A percentile compares a stretch with the other conserved stretches of the same genome.
These are phyloP conservation scores for Temnopleurus reevesii DNA, from an alignment of 53 echinoderm and acorn worm species.

Conservation along the genomic window DNA sequence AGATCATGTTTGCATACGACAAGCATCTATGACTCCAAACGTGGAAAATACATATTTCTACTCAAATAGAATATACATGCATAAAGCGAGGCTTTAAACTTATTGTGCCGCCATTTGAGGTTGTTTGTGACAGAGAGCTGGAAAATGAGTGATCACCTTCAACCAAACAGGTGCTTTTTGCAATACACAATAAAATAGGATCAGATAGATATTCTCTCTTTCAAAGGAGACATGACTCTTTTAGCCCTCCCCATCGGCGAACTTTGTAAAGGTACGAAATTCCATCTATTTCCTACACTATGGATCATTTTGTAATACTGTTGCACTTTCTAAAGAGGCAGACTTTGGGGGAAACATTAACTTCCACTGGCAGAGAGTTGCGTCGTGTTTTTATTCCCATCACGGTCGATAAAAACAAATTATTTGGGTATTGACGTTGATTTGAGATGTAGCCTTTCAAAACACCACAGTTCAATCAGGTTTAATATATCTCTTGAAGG, in stretches of 20 bases:
- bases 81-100: conserved; percentile 7
- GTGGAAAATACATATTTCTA: too few relatives aligned
- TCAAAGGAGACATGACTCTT: conserved; percentile 15
- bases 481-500: not conserved
- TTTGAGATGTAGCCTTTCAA: not conserved
- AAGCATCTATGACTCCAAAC: too few relatives aligned
- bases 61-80: too few relatives aligned
- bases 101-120: conserved; percentile 10
- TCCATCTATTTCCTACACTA: conserved; percentile 9
- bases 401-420: conserved; percentile 7
- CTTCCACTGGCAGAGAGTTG: not conserved
- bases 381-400: conserved; percentile 19
- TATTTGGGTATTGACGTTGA: not conserved
- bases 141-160: conserved; percentile 45
- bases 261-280: not conserved
- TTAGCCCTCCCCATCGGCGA: conserved; percentile 11
- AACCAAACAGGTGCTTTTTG: conserved; percentile 28
- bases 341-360: conserved; percentile 12
- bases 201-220: conserved; percentile 33
- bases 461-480: not conserved
- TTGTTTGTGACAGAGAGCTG: conserved; percentile 43
- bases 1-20: too few relatives aligned
- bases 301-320: conserved; percentile 12
- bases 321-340: conserved; percentile 23
- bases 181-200: conserved; percentile 5